These are phyloP conservation scores for Masnerella sp. DNA, from an alignment of 2,888 invertebrate genomes.

Conservation along the genomic window DNA sequence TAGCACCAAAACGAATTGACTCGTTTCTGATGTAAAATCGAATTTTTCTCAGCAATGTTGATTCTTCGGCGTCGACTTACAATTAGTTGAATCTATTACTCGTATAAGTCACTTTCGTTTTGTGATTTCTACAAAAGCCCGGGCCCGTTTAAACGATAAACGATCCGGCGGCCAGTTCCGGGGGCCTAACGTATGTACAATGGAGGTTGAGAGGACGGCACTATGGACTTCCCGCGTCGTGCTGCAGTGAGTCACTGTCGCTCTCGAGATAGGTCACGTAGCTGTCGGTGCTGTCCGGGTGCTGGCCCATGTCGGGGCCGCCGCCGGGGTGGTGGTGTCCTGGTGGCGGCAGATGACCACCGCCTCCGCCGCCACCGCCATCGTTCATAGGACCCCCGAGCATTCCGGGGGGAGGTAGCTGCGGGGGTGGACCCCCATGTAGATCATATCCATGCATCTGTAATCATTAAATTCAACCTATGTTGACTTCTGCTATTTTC, in stretches of 20 bases:
- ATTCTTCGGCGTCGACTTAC: slow-evolving; percentile 3
- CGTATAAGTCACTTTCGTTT: slow-evolving; percentile 58
- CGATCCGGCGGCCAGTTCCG: slow-evolving; percentile 29
- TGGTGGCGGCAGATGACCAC: slow-evolving; percentile 68
- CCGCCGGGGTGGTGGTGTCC: slow-evolving; percentile 71
- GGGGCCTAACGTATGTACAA: slow-evolving; percentile 66
- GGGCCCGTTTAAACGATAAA: slow-evolving; percentile 47
- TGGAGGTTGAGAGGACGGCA: slow-evolving; percentile 69
- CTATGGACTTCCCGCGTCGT: slow-evolving; percentile 81
- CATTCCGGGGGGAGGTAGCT: slow-evolving; percentile 74
- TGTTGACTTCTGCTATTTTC: neutral
- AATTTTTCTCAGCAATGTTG: neutral
- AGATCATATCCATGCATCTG: slow-evolving; percentile 96
- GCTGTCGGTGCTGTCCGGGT: slow-evolving; percentile 91
- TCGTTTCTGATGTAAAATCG: too few species aligned
- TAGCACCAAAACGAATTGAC: too few species aligned
- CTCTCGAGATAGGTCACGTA: slow-evolving; percentile 96
- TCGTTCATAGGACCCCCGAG: slow-evolving; percentile 75
- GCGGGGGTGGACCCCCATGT: slow-evolving; percentile 73
- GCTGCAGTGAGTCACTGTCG: slow-evolving; percentile 82
- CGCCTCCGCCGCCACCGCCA: slow-evolving; percentile 68
- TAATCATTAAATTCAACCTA: slow-evolving; percentile 67
- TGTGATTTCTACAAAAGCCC: slow-evolving; percentile 39
- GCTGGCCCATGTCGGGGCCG: slow-evolving; percentile 82
- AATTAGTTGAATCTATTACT: slow-evolving; percentile 42